Evolutionary conservation across 2,888 invertebrate species (phyloP), one percentile per base, ranked within the genome.

Genomic region (Temnothorax unifasciatus): DNA sequence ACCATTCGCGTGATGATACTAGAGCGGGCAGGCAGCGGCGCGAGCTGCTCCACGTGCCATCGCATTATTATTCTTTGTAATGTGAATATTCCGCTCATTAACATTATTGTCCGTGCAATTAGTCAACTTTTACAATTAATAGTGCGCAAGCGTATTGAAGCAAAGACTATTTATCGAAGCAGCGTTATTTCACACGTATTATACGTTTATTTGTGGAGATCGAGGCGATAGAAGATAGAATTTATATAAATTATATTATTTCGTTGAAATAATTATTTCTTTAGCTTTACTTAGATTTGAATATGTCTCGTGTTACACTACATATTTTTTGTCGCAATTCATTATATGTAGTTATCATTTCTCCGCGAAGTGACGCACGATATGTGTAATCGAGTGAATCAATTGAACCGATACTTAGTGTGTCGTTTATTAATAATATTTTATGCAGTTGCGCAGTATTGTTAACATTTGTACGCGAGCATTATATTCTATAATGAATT

Each of bases 371-470:
- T 66, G 44, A 66, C 15, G 15, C 64, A 44, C n/a, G 21, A 66
- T 3, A 21, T 66, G 25, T 66, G 15, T 44, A 47, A 47, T 47
- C 9, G 18, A 66, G 47, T 68, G 0, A 25, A 18, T 66, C 25
- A 66, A 66, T 25, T 25, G 47, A 66, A 47, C 18, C 6, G 47
- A 18, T 41, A 44, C n/a, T 64, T 66, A 41, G 9, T 25, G 8
- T 29, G 11, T 68, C 3, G 9, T 29, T 68, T 68, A 68, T 68
- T 66, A 44, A 44, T 68, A 68, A 68, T 68, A 68, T 47, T 68
- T 68, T 13, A 8, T 44, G 15, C 18, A 47, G 44, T 44, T 41
- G 8, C 9, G 29, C 8, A 47, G 18, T 25, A 15, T 18, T 44
- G 18, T 68, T 29, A 64, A 64, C 15, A 11, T 21, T 6, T 5